These are phyloP conservation scores for Brachionus paranguensis DNA, from an alignment of 1,140 invertebrate genomes.

Conservation along the genomic window DNA sequence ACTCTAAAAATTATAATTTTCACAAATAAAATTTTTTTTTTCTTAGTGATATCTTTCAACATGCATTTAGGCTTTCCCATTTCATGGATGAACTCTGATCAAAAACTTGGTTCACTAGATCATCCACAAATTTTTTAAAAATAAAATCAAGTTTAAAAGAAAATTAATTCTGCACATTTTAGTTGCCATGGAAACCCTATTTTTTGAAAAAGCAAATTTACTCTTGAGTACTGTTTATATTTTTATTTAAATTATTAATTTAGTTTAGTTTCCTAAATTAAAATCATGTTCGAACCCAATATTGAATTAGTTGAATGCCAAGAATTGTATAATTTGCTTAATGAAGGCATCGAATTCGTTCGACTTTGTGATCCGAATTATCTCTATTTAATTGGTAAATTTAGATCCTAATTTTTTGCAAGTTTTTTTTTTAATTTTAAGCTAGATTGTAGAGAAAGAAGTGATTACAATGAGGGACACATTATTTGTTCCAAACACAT, in stretches of 20 bases:
- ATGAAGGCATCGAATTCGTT: constrained; percentile 48
- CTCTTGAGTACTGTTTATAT: not conserved
- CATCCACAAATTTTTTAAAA: too few relatives aligned
- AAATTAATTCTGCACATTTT: not conserved
- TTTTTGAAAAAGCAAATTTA: not conserved
- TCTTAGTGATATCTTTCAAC: too few relatives aligned
- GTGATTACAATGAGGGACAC: constrained; percentile 54
- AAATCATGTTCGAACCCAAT: not conserved
- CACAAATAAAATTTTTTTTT: too few relatives aligned
- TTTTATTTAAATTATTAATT: not conserved
- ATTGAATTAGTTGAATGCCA: constrained; percentile 46
- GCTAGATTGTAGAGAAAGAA: constrained; percentile 18
- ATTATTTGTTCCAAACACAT: constrained; percentile 52
- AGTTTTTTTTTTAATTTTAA: not conserved
- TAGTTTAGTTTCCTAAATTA: not conserved
- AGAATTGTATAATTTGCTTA: constrained; percentile 51
- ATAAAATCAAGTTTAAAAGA: not conserved
- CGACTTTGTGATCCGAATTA: constrained; percentile 51
- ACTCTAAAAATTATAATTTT: too few relatives aligned
- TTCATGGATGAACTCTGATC: too few relatives aligned
- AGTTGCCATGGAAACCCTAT: not conserved
- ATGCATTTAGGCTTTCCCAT: too few relatives aligned
- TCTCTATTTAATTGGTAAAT: constrained; percentile 50
- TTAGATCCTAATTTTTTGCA: not conserved
- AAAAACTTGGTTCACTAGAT: too few relatives aligned